A percentile compares a stretch with the other conserved stretches of the same genome.
Evolutionary conservation across 1,140 invertebrate genomes (phyloP).

Genomic region (Idris sp.): DNA sequence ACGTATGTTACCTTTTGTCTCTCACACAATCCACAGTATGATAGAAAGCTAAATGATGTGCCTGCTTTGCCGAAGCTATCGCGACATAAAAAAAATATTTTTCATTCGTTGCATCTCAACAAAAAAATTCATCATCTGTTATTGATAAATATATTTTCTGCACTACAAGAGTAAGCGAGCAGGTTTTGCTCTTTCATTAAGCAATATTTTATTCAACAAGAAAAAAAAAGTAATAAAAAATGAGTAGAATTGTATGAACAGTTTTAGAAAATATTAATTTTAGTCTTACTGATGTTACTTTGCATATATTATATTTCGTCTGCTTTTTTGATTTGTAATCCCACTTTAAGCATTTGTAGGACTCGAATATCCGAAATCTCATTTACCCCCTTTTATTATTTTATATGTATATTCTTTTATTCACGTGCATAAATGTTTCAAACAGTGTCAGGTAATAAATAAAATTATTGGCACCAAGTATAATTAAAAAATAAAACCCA

Average conservation of each 20-base stretch:
- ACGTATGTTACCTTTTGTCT: conserved; percentile 56
- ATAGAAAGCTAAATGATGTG: conserved; percentile 62
- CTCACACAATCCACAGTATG: conserved; percentile 57
- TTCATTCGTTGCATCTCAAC: conserved; percentile 53
- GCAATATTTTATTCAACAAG: conserved; percentile 59
- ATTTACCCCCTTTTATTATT: not conserved
- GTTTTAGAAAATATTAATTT: no score
- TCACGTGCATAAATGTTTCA: conserved; percentile 28
- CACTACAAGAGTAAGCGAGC: conserved; percentile 49
- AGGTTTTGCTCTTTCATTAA: conserved; percentile 50
- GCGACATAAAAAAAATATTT: conserved; percentile 51
- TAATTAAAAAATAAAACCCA: conserved; percentile 35
- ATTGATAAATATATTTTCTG: conserved; percentile 53
- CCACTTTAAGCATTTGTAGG: no score
- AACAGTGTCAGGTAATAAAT: conserved; percentile 49
- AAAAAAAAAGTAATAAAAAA: conserved; percentile 4
- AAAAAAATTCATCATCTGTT: conserved; percentile 47
- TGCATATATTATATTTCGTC: no score
- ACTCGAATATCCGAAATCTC: conserved; percentile 35
- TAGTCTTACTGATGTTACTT: no score
- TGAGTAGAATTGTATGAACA: no score
- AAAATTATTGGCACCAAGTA: conserved; percentile 35
- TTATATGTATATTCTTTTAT: conserved; percentile 7
- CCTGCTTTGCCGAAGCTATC: conserved; percentile 62
- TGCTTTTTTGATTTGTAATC: no score